phyloP scores from a whole-genome alignment of 2,113 vertebrate species.

The Pelobates fuscus region DNA sequence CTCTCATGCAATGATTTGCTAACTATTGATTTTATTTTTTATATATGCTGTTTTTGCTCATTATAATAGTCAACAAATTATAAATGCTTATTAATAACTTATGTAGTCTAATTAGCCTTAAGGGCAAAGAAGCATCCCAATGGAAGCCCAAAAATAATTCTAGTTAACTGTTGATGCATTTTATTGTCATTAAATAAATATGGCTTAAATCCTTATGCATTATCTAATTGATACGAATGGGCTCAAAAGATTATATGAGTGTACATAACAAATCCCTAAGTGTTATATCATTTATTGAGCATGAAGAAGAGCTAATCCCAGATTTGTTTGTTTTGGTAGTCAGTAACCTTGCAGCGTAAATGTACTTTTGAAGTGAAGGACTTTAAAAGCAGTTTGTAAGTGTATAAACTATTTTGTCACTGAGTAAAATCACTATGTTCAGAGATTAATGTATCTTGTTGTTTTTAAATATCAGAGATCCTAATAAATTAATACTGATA shows the following conservation, averaged over 20 bases:
- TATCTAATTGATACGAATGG: constrained; percentile 18
- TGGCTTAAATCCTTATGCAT: constrained; percentile 8
- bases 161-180: neutral
- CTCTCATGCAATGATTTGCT: too few relatives aligned
- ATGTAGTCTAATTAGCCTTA: too few relatives aligned
- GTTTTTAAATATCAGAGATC: too few relatives aligned
- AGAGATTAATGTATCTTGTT: too few relatives aligned
- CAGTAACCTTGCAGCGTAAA: constrained; percentile 11
- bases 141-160: neutral
- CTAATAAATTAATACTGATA: too few relatives aligned
- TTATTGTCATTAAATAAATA: neutral
- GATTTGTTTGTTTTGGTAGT: constrained; percentile 12
- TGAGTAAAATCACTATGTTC: neutral
- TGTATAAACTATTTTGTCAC: neutral
- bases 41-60: too few relatives aligned
- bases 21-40: too few relatives aligned
- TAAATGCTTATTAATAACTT: too few relatives aligned
- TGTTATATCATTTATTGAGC: neutral
- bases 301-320: neutral
- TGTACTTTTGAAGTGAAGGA: constrained; percentile 2
- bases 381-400: neutral
- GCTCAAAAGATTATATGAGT: neutral
- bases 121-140: too few relatives aligned
- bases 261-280: constrained; percentile 5
- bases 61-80: too few relatives aligned